A percentile compares a stretch with the other conserved stretches of the same genome.
These are phyloP conservation scores for Asobara japonica DNA, from an alignment of 1,140 invertebrate species.

Conservation along the genomic window DNA sequence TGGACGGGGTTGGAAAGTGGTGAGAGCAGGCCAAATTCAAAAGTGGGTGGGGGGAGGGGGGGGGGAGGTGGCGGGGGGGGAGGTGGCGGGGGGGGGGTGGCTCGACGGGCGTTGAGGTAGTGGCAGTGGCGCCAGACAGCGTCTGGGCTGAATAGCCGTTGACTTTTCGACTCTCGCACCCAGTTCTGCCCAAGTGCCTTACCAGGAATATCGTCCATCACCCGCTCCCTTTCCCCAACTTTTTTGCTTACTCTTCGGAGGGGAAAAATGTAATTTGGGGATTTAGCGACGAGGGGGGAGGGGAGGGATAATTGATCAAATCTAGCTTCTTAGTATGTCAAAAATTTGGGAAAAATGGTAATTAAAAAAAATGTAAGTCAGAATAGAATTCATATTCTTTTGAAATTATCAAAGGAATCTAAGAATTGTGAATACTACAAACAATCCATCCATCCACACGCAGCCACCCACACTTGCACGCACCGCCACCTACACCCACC, in stretches of 20 bases:
- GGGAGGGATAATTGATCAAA: no score
- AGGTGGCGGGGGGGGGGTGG: background rate
- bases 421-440: no score
- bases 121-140: constrained; percentile 59
- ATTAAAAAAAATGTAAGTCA: no score
- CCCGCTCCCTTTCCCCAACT: constrained; percentile 23
- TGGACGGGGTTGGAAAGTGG: constrained; percentile 46
- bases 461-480: no score
- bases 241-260: background rate
- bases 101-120: constrained; percentile 55
- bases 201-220: constrained; percentile 30
- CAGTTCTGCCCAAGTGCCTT: constrained; percentile 15
- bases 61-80: background rate
- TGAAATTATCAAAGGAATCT: no score
- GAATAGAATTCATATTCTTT: no score
- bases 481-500: no score
- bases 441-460: no score
- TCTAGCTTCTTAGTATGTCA: no score
- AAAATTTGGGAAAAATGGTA: no score
- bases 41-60: constrained; percentile 9
- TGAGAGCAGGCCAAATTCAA: constrained; percentile 17
- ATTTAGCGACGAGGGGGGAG: no score
- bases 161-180: constrained; percentile 31
- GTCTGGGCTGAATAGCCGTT: constrained; percentile 47
- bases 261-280: background rate